Base-by-base conservation (phyloP, 2,113 vertebrate genomes). In the Tyrannus savana region DNA sequence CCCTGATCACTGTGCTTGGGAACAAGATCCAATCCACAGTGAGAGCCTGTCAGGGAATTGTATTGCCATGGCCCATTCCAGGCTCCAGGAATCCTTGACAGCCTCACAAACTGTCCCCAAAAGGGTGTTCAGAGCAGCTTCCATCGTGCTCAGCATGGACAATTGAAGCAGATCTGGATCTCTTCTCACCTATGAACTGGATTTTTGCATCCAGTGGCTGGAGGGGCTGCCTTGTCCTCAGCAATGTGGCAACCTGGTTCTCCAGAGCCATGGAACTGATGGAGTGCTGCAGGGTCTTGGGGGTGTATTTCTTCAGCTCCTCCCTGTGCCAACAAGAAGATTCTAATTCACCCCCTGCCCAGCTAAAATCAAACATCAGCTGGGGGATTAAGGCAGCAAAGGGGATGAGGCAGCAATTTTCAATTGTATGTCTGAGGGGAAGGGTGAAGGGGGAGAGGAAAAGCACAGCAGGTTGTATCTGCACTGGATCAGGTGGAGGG, bases 171-270 rank as follows among this genome's bases (percentile, higher is more conserved):
- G 73, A 35, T 47, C 8, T 55, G 16, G 22, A 14, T 44, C 17
- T 56, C 64, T 92, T 97, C 98, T 95, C 94, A 99, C 99, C 97
- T 28, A 99, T 97, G 71, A 99, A 99, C 58, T 90, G 83, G 50
- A 98, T 98, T 97, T 99, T 99, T 77, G 99, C 99, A 3, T 98
- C 98, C 35, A 41, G 31, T n/a, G 97, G 81, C 42, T 68, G 97
- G 59, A 98, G 67, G 3, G 90, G 91, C 27, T 94, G 92, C 92
- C 97, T 96, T 58, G 73, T 78, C 80, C 74, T 90, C 71, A 99
- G 82, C 31, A 98, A 97, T 21, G 63, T 87, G 53, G 21, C 52
- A 69, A 97, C 41, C 3, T 97, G 85, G 22, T 66, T 75, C 62
- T 93, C 96, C 46, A 99, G 78, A 56, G 86, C 86, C 19, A 98